These are phyloP conservation scores for Paracanthobrama guichenoti DNA, from an alignment of 2,113 vertebrate species.

Conservation along the genomic window DNA sequence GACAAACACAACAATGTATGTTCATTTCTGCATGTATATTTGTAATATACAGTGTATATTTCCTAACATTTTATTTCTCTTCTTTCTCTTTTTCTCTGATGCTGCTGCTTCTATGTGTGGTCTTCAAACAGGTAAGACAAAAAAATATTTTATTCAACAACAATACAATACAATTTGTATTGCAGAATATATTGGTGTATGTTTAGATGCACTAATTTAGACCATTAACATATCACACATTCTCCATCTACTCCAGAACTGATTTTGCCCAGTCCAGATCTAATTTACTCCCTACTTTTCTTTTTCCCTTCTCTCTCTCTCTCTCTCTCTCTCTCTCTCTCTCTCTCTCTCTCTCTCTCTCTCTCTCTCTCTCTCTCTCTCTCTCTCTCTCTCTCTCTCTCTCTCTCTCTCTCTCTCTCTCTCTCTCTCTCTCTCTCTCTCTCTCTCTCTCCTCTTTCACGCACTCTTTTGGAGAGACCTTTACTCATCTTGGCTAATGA, in stretches of 20 bases:
- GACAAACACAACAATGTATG: not conserved
- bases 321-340: conserved; percentile 54
- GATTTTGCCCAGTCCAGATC: conserved; percentile 8
- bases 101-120: not conserved
- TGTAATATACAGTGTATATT: not conserved
- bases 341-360: conserved; percentile 59
- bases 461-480: conserved; percentile 44
- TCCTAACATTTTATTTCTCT: not conserved
- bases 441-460: conserved; percentile 52
- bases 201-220: conserved; percentile 8
- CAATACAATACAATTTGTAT: not conserved
- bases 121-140: conserved; percentile 41
- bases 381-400: conserved; percentile 58
- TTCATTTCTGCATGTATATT: not conserved
- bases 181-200: not conserved
- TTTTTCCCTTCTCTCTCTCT: conserved; percentile 58
- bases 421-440: conserved; percentile 53
- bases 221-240: not conserved
- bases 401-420: conserved; percentile 59
- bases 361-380: conserved; percentile 53
- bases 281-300: conserved; percentile 44
- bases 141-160: not conserved
- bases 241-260: not conserved
- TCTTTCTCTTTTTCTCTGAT: not conserved
- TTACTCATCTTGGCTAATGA: conserved; percentile 72